Evolutionary conservation across 2,888 invertebrate species (phyloP).

Genomic region (Lamellibrachia columna): DNA sequence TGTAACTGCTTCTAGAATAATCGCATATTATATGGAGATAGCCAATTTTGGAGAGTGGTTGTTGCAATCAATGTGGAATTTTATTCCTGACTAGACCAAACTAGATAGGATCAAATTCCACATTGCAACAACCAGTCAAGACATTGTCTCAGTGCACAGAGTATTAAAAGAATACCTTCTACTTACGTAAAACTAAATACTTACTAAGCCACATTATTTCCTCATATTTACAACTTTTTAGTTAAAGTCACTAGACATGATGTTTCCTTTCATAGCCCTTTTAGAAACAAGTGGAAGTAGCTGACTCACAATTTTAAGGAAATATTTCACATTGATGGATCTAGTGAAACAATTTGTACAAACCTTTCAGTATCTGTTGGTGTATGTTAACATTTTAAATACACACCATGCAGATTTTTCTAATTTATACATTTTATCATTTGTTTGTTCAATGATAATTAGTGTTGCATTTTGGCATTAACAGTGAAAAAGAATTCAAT

Average conservation of each 20-base stretch:
- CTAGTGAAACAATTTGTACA: not conserved
- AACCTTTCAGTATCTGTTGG: not conserved
- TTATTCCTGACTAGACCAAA: too few species aligned
- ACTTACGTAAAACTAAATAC: not conserved
- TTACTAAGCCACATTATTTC: too few species aligned
- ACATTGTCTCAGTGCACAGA: too few species aligned
- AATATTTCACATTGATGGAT: not conserved
- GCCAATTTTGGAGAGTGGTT: not conserved
- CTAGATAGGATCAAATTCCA: too few species aligned
- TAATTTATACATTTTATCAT: not conserved
- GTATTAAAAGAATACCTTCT: too few species aligned
- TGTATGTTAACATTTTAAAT: not conserved
- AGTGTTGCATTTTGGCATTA: not conserved
- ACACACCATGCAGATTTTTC: not conserved
- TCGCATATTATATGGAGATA: too few species aligned
- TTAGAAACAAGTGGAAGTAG: too few species aligned
- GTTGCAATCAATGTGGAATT: not conserved
- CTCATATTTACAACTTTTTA: too few species aligned
- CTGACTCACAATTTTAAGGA: not conserved
- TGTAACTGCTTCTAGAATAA: too few species aligned
- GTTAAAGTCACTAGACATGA: too few species aligned
- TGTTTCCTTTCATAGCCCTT: too few species aligned
- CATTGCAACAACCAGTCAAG: too few species aligned
- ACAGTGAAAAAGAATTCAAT: not conserved
- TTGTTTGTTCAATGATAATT: not conserved